phyloP scores from a whole-genome alignment of 2,113 vertebrate genomes.

The Amphilophus citrinellus region DNA sequence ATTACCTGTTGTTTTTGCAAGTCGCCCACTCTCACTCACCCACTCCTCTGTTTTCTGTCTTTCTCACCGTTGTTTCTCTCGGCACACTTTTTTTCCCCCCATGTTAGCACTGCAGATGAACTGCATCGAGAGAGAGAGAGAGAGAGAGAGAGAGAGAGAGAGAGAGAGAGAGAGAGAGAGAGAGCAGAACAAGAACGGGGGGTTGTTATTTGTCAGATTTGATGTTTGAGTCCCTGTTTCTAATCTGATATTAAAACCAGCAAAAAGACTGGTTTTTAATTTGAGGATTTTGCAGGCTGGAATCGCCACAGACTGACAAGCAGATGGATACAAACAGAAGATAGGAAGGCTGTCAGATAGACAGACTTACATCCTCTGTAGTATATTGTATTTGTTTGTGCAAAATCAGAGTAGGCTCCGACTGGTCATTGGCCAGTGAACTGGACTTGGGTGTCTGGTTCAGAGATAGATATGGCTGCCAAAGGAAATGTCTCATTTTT shows the following conservation, averaged over 20 bases:
- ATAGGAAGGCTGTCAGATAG: conserved; percentile 24
- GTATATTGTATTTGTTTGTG: conserved; percentile 11
- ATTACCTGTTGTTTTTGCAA: conserved; percentile 56
- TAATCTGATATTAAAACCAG: not conserved
- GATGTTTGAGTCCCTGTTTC: not conserved
- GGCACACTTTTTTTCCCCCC: not conserved
- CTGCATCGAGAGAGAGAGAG: not conserved
- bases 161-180: not conserved
- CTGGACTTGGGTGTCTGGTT: conserved; percentile 33
- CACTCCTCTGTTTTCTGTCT: conserved; percentile 23
- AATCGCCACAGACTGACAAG: conserved; percentile 19
- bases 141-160: not conserved
- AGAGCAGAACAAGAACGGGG: not conserved
- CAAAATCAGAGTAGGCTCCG: conserved; percentile 27
- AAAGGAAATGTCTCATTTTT: conserved; percentile 14
- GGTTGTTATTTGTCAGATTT: not conserved
- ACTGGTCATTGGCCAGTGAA: conserved; percentile 50
- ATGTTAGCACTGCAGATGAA: conserved; percentile 22
- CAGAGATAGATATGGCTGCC: conserved; percentile 39
- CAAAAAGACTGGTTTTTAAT: not conserved
- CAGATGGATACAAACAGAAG: conserved; percentile 45
- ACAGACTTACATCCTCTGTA: conserved; percentile 8
- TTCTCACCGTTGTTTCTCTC: conserved; percentile 21
- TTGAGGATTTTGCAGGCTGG: conserved; percentile 23
- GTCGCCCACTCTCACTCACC: conserved; percentile 27